Conservation (phyloP, 2,113 vertebrate species). For the Coryphaenoides rupestris region DNA sequence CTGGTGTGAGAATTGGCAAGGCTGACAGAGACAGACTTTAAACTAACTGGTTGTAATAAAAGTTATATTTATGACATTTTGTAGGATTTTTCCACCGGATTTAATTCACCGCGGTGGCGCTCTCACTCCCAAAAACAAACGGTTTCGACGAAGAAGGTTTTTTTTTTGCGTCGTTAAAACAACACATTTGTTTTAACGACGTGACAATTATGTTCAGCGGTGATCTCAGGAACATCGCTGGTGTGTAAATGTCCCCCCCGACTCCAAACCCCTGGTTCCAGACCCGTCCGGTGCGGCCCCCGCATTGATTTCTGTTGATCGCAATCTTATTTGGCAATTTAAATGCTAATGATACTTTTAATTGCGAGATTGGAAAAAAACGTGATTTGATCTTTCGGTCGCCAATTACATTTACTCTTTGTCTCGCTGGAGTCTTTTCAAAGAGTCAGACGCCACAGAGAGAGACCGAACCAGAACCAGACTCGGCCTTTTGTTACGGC, state of each 20-base stretch:
- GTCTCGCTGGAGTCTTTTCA: slow-evolving; percentile 52
- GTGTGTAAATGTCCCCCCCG: no score
- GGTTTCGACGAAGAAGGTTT: no score
- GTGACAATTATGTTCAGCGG: no score
- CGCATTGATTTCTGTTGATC: slow-evolving; percentile 75
- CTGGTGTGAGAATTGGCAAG: no score
- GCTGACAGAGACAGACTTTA: no score
- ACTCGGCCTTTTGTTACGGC: slow-evolving; percentile 30
- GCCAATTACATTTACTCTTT: slow-evolving; percentile 68
- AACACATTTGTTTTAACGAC: slow-evolving; percentile 23
- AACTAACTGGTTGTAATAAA: no score
- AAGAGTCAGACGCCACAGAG: slow-evolving; percentile 39
- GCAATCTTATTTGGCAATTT: slow-evolving; percentile 76
- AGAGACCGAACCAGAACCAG: slow-evolving; percentile 45
- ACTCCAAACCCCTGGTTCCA: not conserved
- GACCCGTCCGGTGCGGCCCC: slow-evolving; percentile 45
- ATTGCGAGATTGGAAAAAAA: slow-evolving; percentile 68
- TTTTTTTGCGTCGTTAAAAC: no score
- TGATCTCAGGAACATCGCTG: no score
- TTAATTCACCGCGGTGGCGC: no score
- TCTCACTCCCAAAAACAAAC: no score
- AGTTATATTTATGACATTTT: no score
- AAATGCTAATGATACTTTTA: slow-evolving; percentile 80
- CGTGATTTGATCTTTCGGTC: slow-evolving; percentile 65
- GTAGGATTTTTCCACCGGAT: no score